phyloP scores from a whole-genome alignment of 2,888 invertebrate genomes.

The Empis stercorea region DNA sequence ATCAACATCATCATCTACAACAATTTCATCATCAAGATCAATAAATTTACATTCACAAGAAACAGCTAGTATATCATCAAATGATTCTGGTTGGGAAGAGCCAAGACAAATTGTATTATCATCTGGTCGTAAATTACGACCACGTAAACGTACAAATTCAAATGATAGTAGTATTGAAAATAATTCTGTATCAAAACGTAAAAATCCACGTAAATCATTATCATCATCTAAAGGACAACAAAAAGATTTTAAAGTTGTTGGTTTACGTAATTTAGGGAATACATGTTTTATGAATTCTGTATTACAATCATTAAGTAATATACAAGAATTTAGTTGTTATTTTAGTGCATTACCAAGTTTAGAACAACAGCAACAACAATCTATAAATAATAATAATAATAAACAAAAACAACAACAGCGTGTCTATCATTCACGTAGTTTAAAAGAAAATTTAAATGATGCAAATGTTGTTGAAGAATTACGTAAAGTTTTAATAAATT shows the following conservation, averaged over 20 bases:
- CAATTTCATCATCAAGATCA: slow-evolving; percentile 16
- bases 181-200: neutral
- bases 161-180: slow-evolving; percentile 17
- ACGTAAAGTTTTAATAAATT: slow-evolving; percentile 59
- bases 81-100: slow-evolving; percentile 22
- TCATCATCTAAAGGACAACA: too few species aligned
- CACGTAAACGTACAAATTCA: slow-evolving; percentile 21
- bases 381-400: neutral
- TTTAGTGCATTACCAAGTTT: slow-evolving; percentile 64
- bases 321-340: slow-evolving; percentile 70
- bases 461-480: slow-evolving; percentile 68
- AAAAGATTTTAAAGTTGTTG: slow-evolving; percentile 38
- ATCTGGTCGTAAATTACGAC: slow-evolving; percentile 18
- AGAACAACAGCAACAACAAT: slow-evolving; percentile 40
- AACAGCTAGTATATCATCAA: slow-evolving; percentile 21
- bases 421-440: slow-evolving; percentile 48
- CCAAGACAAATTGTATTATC: slow-evolving; percentile 8
- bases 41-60: slow-evolving; percentile 19
- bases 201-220: neutral
- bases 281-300: slow-evolving; percentile 83
- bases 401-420: slow-evolving; percentile 25
- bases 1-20: slow-evolving; percentile 19
- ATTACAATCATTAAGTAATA: slow-evolving; percentile 70
- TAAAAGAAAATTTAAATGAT: slow-evolving; percentile 49
- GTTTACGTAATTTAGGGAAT: slow-evolving; percentile 68